phyloP scores from a whole-genome alignment of 1,140 invertebrate species.

The Pristionchus pacificus region DNA sequence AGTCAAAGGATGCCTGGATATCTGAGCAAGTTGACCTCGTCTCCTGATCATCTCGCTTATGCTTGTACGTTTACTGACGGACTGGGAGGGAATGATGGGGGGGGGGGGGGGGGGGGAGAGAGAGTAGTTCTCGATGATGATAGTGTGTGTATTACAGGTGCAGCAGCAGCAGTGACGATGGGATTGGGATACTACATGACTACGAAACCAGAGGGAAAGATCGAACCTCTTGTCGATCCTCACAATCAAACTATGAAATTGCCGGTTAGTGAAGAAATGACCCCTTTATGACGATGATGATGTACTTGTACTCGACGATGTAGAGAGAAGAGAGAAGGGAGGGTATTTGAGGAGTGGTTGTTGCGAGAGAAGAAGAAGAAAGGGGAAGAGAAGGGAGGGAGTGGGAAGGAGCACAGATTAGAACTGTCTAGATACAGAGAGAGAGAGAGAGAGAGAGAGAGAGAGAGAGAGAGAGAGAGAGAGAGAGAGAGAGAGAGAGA shows the following conservation, averaged over 20 bases:
- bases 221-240: constrained; percentile 72
- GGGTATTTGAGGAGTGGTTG: no score
- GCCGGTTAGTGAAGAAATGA: constrained; percentile 64
- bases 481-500: no score
- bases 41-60: constrained; percentile 7
- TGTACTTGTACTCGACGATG: no score
- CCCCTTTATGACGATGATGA: constrained; percentile 11
- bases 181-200: constrained; percentile 30
- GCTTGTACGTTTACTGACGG: constrained; percentile 1
- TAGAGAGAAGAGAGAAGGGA: no score
- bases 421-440: no score
- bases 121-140: not conserved
- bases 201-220: constrained; percentile 14
- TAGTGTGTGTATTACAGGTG: not conserved
- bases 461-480: no score
- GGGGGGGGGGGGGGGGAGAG: not conserved
- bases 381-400: no score
- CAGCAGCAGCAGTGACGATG: constrained; percentile 29
- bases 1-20: not conserved
- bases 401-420: no score
- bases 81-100: not conserved
- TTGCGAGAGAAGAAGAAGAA: no score
- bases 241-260: constrained; percentile 69
- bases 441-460: no score
- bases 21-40: constrained; percentile 3